Evolutionary conservation across 2,113 vertebrate species (phyloP).

Genomic region (Fregetta grallaria): DNA sequence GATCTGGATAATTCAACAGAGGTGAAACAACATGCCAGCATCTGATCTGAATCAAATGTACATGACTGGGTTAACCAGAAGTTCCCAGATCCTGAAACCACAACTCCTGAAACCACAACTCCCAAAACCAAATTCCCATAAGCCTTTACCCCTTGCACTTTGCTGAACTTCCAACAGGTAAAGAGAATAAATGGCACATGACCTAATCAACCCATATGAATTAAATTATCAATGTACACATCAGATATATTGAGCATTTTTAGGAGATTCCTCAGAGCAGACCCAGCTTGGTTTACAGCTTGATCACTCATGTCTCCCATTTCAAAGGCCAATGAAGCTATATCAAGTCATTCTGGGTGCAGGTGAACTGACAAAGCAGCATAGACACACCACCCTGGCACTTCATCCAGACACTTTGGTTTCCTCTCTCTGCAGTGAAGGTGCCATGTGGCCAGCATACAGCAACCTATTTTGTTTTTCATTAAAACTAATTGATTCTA

Average conservation of each 20-base stretch:
- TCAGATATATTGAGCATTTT: background rate
- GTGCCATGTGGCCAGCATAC: background rate
- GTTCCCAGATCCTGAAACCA: background rate
- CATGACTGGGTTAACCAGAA: background rate
- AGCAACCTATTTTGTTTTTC: background rate
- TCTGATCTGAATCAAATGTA: background rate
- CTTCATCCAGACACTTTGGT: background rate
- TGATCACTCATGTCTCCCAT: accelerated
- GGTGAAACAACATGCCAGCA: background rate
- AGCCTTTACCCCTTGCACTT: background rate
- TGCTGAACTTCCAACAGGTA: background rate
- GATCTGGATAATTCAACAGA: background rate
- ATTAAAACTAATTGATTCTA: constrained; percentile 7
- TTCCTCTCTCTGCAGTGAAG: background rate
- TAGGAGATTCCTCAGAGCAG: background rate
- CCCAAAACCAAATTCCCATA: background rate
- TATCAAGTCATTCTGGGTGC: background rate
- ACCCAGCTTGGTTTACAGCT: background rate
- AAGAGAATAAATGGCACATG: background rate
- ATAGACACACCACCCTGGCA: background rate
- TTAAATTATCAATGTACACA: background rate
- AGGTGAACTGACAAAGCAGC: background rate
- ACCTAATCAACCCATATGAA: background rate
- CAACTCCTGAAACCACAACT: background rate
- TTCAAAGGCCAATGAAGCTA: background rate